Base-by-base conservation (phyloP, 2,888 invertebrate genomes). In the Nowickia ferox region DNA sequence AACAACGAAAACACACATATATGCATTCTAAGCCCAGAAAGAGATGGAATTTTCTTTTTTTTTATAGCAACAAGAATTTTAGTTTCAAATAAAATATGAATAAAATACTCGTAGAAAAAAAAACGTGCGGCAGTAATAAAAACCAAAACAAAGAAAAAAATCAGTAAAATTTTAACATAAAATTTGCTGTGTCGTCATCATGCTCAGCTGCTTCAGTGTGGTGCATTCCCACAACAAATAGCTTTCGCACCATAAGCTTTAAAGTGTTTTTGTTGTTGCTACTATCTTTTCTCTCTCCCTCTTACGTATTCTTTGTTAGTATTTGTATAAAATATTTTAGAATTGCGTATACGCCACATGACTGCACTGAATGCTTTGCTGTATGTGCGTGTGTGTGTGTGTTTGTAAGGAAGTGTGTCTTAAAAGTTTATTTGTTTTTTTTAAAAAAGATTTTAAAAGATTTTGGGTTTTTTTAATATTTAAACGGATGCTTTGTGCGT, bases 271-370 rank as follows among this genome's bases (percentile, higher is more conserved):
- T 61, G 30, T 57, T 57, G 53, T 53, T 4, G 19, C 59, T 40
- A 9, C n/a, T n/a, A 1, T 38, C 15, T 30, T 59, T 22, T 30
- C 9, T 15, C 53, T 53, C n/a, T 53, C 17, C 2, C 11, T 9
- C n/a, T 15, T 30, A n/a, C 46, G 15, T 59, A 59, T 61, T 30
- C 42, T 46, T 38, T 61, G 22, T 11, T 42, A 17, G 30, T 57
- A 30, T 71, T 59, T 53, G 53, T 30, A 53, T 44, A 19, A 76
- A 55, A 48, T 66, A 69, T 78, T 59, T 61, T 40, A 42, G 22
- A 65, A 51, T 77, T 83, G 77, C 77, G 72, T 83, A 83, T 83
- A 77, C 72, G 77, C 83, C 83, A 77, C 72, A 59, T 59, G 77
- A 59, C 57, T 77, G 40, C 72, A 61, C 40, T 68, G 68, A 55